These are phyloP conservation scores for Sthenelais limicola DNA, from an alignment of 2,888 invertebrate genomes.

Conservation along the genomic window DNA sequence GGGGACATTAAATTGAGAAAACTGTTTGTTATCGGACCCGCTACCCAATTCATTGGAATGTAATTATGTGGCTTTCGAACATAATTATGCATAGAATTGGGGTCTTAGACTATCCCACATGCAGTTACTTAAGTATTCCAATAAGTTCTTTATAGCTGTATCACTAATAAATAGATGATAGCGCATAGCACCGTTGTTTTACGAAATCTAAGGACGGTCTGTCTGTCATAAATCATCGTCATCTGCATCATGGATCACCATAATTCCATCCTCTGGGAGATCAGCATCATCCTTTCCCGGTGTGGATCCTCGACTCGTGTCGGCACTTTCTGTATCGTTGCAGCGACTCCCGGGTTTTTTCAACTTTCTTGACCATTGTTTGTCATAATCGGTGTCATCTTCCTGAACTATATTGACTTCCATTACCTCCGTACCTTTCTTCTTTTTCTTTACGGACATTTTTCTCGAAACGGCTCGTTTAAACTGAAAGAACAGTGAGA, in stretches of 20 bases:
- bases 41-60: too few species aligned
- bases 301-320: conserved; percentile 21
- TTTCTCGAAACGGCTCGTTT: conserved; percentile 8
- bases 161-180: too few species aligned
- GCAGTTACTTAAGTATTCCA: too few species aligned
- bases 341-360: not conserved
- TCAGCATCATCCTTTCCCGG: not conserved
- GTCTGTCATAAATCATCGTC: too few species aligned
- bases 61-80: too few species aligned
- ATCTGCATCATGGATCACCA: conserved; percentile 31
- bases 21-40: too few species aligned
- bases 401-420: conserved; percentile 30
- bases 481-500: conserved; percentile 12
- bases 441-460: conserved; percentile 22
- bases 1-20: too few species aligned
- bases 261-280: conserved; percentile 31
- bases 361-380: conserved; percentile 34
- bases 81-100: too few species aligned
- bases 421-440: conserved; percentile 1
- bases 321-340: not conserved
- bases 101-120: too few species aligned
- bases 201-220: too few species aligned
- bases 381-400: conserved; percentile 37
- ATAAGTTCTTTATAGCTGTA: too few species aligned
- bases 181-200: too few species aligned